These are phyloP conservation scores for Tamias sibiricus DNA, from an alignment of 2,113 vertebrate species.

Conservation along the genomic window DNA sequence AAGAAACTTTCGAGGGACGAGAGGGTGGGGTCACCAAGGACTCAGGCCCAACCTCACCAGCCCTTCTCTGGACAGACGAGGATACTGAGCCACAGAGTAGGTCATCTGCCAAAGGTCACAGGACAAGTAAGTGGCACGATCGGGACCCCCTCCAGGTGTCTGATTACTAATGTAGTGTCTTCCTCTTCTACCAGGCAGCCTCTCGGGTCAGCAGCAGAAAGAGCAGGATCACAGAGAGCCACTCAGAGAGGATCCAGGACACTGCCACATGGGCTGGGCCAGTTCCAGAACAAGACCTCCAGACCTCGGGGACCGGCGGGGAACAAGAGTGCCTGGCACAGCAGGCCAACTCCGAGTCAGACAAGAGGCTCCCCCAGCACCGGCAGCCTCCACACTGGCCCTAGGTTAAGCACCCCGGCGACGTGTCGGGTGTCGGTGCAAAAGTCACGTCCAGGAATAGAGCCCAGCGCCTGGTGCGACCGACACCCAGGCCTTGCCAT, in stretches of 20 bases:
- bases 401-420: accelerated
- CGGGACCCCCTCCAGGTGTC: not conserved
- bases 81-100: not conserved
- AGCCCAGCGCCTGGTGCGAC: not conserved
- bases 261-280: accelerated
- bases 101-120: not conserved
- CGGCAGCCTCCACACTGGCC: not conserved
- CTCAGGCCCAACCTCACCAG: not conserved
- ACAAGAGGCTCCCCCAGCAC: not conserved
- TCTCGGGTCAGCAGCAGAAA: not conserved
- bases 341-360: not conserved
- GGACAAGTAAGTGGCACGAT: not conserved
- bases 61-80: not conserved
- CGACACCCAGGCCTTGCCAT: not conserved
- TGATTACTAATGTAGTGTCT: too few species aligned
- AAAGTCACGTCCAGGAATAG: not conserved
- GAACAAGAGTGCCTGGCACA: not conserved
- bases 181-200: not conserved
- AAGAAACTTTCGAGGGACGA: not conserved
- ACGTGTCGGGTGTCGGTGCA: not conserved
- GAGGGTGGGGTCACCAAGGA: not conserved
- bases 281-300: not conserved
- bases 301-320: not conserved
- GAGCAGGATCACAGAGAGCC: not conserved
- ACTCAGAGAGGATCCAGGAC: not conserved